phyloP scores from a whole-genome alignment of 1,140 invertebrate species.

The Myzus persicae region DNA sequence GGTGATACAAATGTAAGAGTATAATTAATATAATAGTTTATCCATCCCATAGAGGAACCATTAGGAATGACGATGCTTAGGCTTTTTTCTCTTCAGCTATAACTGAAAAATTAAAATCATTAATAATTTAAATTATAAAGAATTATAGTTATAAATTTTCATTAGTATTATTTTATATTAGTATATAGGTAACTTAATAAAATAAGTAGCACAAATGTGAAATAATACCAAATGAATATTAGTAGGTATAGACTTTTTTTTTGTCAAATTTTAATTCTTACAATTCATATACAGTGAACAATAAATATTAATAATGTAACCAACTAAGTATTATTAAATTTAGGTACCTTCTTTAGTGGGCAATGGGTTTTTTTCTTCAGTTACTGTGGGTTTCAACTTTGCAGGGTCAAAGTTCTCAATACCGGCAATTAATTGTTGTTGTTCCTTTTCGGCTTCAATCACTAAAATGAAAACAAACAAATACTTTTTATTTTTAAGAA shows the following conservation, averaged over 20 bases:
- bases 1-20: conserved; percentile 38
- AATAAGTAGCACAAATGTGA: no score
- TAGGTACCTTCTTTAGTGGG: conserved; percentile 80
- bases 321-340: conserved; percentile 5
- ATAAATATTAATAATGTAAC: neutral
- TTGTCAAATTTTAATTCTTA: neutral
- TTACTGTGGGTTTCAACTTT: conserved; percentile 88
- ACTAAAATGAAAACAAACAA: conserved; percentile 68
- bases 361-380: conserved; percentile 87
- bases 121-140: no score
- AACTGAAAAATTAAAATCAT: conserved; percentile 63
- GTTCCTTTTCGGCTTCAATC: conserved; percentile 86
- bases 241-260: neutral
- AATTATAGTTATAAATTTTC: neutral
- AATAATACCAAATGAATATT: no score
- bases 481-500: neutral
- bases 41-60: neutral
- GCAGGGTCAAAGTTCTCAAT: conserved; percentile 87
- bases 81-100: conserved; percentile 77
- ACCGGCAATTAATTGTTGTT: conserved; percentile 84
- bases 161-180: neutral
- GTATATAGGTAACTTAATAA: no score
- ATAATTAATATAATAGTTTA: conserved; percentile 34
- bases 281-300: neutral
- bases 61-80: conserved; percentile 64